A percentile compares a stretch with the other conserved stretches of the same genome.
Evolutionary conservation across 2,888 invertebrate genomes (phyloP).

Genomic region (Seira ritae): DNA sequence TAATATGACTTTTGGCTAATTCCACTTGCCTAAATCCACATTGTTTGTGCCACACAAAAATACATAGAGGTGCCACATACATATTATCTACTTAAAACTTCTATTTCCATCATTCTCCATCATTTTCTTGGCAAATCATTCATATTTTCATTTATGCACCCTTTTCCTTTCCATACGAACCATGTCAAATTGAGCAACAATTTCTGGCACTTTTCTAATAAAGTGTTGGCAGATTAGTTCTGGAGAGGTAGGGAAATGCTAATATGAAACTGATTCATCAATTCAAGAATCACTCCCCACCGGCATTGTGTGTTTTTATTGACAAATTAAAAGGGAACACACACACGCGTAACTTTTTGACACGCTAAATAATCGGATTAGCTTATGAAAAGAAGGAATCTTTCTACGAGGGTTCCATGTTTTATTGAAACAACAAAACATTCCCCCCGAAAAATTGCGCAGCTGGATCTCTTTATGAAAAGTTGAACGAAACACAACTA

Average conservation of each 20-base stretch:
- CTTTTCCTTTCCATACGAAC: not conserved
- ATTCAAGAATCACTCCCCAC: conserved; percentile 52
- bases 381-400: too few species aligned
- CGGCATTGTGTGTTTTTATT: conserved; percentile 10
- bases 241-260: not conserved
- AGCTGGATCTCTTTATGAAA: too few species aligned
- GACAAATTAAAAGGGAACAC: conserved; percentile 47
- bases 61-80: conserved; percentile 17
- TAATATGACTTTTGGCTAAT: not conserved
- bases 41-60: conserved; percentile 28
- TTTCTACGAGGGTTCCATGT: too few species aligned
- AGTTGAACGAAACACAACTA: too few species aligned
- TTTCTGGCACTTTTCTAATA: conserved; percentile 13
- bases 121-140: not conserved
- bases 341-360: not conserved
- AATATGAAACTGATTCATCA: conserved; percentile 38
- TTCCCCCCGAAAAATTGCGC: too few species aligned
- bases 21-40: conserved; percentile 3
- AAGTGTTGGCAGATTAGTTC: conserved; percentile 34
- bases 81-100: not conserved
- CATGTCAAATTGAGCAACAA: conserved; percentile 28
- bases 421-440: too few species aligned
- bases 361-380: conserved; percentile 21
- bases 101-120: not conserved
- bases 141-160: too few species aligned